phyloP scores from a whole-genome alignment of 1,140 invertebrate genomes.

The Bombus cullumanus region DNA sequence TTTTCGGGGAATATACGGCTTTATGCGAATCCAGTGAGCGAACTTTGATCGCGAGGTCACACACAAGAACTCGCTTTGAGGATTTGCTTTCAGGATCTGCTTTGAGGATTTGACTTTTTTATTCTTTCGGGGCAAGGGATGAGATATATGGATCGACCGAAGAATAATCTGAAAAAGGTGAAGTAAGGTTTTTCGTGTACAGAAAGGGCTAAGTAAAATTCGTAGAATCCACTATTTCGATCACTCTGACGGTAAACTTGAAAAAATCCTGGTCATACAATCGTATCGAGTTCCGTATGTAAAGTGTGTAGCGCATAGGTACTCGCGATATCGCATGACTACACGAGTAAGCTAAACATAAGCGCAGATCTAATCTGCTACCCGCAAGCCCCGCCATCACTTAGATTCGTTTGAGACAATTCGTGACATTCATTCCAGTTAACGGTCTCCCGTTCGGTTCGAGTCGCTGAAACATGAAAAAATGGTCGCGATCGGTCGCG shows the following conservation, averaged over 20 bases:
- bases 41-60: not conserved
- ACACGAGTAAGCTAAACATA: not conserved
- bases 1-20: not conserved
- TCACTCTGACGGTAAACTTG: too few relatives aligned
- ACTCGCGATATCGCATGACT: not conserved
- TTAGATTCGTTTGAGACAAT: conserved; percentile 14
- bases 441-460: not conserved
- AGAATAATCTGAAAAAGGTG: too few relatives aligned
- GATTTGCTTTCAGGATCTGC: too few relatives aligned
- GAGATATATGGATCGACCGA: too few relatives aligned
- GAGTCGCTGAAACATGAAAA: not conserved
- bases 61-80: not conserved
- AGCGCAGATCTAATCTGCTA: not conserved
- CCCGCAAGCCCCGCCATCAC: not conserved
- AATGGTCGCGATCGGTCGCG: not conserved
- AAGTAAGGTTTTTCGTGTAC: too few relatives aligned
- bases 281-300: not conserved
- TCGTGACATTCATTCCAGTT: not conserved
- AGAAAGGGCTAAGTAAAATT: not conserved
- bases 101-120: too few relatives aligned
- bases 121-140: too few relatives aligned
- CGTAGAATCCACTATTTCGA: not conserved
- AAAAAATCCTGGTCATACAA: not conserved
- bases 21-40: not conserved
- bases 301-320: too few relatives aligned